A percentile compares a stretch with the other conserved stretches of the same genome.
Conservation (phyloP, 2,797 vertebrate genomes). For the Sebastolobus alascanus region DNA sequence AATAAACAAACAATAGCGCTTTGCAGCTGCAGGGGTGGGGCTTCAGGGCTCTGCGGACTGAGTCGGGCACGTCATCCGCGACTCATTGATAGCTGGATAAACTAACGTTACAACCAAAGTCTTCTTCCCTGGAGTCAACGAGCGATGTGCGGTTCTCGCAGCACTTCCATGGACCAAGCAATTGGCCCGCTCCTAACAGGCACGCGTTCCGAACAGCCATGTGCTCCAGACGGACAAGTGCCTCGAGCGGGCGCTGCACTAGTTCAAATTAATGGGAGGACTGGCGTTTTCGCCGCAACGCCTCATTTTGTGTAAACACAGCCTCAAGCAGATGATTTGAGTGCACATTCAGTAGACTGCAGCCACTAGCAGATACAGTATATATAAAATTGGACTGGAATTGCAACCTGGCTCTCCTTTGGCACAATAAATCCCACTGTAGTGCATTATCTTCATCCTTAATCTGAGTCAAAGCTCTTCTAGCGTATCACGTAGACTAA, state of each 20-base stretch:
- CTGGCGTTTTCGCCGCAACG: not conserved
- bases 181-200: too few species aligned
- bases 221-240: too few species aligned
- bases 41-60: too few species aligned
- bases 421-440: constrained; percentile 15
- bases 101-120: too few species aligned
- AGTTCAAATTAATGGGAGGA: not conserved
- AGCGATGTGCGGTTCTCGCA: too few species aligned
- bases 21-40: too few species aligned
- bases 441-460: constrained; percentile 49
- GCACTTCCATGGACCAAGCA: too few species aligned
- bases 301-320: not conserved
- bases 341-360: not conserved
- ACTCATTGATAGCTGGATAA: too few species aligned
- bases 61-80: too few species aligned
- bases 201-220: too few species aligned
- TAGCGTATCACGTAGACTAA: constrained; percentile 38
- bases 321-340: not conserved
- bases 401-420: constrained; percentile 15
- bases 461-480: constrained; percentile 55
- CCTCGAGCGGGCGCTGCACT: not conserved
- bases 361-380: not conserved
- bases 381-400: not conserved
- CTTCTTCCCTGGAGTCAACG: too few species aligned
- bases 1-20: too few species aligned